Evolutionary conservation across 2,888 invertebrate species (phyloP), one percentile per base, ranked within the genome.

Genomic region (Cheilosia variabilis): DNA sequence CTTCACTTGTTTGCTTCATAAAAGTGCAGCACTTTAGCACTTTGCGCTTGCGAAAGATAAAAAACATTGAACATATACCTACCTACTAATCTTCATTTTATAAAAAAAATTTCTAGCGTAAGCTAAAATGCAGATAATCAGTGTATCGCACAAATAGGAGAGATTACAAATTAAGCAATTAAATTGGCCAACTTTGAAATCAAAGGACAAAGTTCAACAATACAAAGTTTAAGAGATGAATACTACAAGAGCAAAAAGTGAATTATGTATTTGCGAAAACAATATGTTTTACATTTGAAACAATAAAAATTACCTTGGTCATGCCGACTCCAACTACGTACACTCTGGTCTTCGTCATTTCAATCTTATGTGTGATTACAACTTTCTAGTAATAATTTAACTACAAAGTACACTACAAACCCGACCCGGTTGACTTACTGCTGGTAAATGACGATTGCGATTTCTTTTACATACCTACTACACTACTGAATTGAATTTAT

Each of bases 311-410:
- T 93, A 95, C 95, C 94, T 98, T 98, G 87, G 98, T 98, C 98
- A 99, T 99, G 87, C 98, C 98, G 88, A 98, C 98, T 87, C 99
- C 99, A 89, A 98, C 95, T 71, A 98, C 98, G 92, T 95, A 99
- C 68, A 98, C 97, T 92, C 94, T 89, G 63, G 89, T 90, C 87
- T 90, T 90, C 9, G 89, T 90, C 92, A 92, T 92, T 76, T 87
- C 87, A 27, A 10, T 19, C 10, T 13, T 4, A 22, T 22, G 37
- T 37, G 13, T 13, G 22, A 13, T 13, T 22, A 5, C 4, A 15
- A 3, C 1, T 5, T 52, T 6, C 10, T 22, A 9, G 6, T 1
- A 6, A 41, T 41, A 1, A 24, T 24, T 27, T 7, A 19, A 37
- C 34, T 5, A 0, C 1, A 47, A 9, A 9, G 1, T n/a, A 52